Evolutionary conservation across 2,888 invertebrate genomes (phyloP).

Genomic region (Polyommatus iphigenia): DNA sequence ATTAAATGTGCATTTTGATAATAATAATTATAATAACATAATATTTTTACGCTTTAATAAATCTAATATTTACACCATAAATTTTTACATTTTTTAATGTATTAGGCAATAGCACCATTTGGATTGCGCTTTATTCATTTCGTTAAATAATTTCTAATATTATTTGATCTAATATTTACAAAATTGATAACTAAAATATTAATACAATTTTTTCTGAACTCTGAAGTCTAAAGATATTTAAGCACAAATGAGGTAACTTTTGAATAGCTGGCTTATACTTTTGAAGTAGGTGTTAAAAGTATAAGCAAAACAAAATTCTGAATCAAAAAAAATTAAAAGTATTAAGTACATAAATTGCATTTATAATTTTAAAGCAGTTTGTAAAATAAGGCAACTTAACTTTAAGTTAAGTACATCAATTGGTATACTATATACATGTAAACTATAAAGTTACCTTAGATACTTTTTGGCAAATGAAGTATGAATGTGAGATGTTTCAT

Average conservation of each 20-base stretch:
- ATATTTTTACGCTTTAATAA: constrained; percentile 23
- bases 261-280: neutral
- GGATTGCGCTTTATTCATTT: constrained; percentile 49
- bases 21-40: neutral
- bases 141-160: constrained; percentile 7
- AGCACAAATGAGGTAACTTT: neutral
- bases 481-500: neutral
- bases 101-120: constrained; percentile 59
- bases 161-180: constrained; percentile 8
- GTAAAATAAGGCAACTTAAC: neutral
- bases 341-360: neutral
- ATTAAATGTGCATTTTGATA: neutral
- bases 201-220: neutral
- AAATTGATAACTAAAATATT: neutral
- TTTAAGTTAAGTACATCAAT: too few species aligned
- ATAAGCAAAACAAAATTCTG: neutral
- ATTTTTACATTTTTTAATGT: constrained; percentile 37
- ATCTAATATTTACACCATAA: constrained; percentile 35
- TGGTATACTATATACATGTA: too few species aligned
- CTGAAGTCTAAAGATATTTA: neutral
- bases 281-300: neutral
- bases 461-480: neutral
- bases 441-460: neutral
- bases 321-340: neutral
- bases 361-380: neutral